Percentiles rank a stretch among this genome's conserved stretches.
These are phyloP conservation scores for Patella vulgata DNA, from an alignment of 1,140 invertebrate genomes.

Conservation along the genomic window DNA sequence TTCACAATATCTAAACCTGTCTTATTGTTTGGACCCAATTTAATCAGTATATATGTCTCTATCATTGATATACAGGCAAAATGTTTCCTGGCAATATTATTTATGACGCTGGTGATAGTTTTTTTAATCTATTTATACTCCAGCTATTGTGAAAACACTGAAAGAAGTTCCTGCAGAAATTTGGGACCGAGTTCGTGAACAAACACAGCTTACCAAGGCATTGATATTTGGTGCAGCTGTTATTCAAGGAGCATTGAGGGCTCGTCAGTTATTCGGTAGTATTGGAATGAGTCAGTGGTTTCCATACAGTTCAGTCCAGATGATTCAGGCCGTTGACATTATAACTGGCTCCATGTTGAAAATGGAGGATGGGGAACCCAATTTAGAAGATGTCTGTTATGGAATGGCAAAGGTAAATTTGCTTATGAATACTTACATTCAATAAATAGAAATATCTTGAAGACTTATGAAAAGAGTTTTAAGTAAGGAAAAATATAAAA, in stretches of 20 bases:
- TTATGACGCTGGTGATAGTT: no score
- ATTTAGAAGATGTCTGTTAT: constrained; percentile 42
- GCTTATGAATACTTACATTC: background rate
- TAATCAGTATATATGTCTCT: no score
- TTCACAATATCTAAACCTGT: no score
- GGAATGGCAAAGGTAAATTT: constrained; percentile 44
- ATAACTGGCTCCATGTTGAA: constrained; percentile 38
- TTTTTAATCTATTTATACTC: no score
- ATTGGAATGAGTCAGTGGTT: constrained; percentile 59
- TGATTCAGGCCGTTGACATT: constrained; percentile 47
- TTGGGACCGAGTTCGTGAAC: constrained; percentile 38
- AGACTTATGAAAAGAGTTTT: no score
- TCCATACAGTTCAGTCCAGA: constrained; percentile 51
- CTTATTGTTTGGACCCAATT: no score
- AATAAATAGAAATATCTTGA: no score
- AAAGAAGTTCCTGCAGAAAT: constrained; percentile 38
- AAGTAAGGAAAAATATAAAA: no score
- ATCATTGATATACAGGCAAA: no score
- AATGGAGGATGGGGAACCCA: constrained; percentile 41
- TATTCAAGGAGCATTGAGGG: constrained; percentile 50
- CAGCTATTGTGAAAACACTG: constrained; percentile 57
- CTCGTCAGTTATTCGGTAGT: constrained; percentile 57
- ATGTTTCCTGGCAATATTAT: no score
- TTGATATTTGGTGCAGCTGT: constrained; percentile 50
- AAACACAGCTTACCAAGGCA: constrained; percentile 34